Base-by-base conservation (phyloP, 2,888 invertebrate species). In the Ashinkailepas kermadecensis region DNA sequence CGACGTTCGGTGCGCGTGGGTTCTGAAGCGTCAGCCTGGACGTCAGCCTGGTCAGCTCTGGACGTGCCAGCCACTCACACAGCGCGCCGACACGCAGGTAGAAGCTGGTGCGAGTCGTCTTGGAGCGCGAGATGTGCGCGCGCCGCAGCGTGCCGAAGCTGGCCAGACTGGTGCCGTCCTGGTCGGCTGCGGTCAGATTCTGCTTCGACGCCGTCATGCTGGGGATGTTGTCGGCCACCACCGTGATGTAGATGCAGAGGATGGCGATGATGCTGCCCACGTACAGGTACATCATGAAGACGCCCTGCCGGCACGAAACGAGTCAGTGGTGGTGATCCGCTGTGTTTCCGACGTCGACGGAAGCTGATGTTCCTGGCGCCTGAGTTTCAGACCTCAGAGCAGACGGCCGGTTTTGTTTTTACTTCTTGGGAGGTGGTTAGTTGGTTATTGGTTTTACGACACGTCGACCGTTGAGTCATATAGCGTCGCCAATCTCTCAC, bases 221-320 rank as follows among this genome's bases (percentile, higher is more conserved):
- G 12, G 89, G 87, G 82, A 89, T 90, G 84, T 89, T 89, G 86
- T 90, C 89, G 67, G 89, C 86, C 84, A 90, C 86, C 25, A 90
- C 89, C 87, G 89, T 89, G 83, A 90, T 87, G 86, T 90, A 90
- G 85, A 90, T 90, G 85, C 89, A 88, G 85, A 90, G 88, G 84
- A 90, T 89, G 82, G 90, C 89, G 7, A 89, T 87, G 83, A 90
- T 89, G 83, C 89, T 89, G 6, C 89, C 90, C 81, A 90, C 88
- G 86, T 90, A 89, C 70, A 90, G 87, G 85, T 89, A 90, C 88
- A 90, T 89, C 84, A 90, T 86, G 84, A 89, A 89, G 81, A 89
- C 86, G 21, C 89, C 89, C 89, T 89, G 86, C 39, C 39, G 39
- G 39, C 39, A 4, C 39, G 39, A 4, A 39, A 4, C 39, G 39